Conservation (phyloP, 1,140 invertebrate species). For the Lepidotrigona ventralis region DNA sequence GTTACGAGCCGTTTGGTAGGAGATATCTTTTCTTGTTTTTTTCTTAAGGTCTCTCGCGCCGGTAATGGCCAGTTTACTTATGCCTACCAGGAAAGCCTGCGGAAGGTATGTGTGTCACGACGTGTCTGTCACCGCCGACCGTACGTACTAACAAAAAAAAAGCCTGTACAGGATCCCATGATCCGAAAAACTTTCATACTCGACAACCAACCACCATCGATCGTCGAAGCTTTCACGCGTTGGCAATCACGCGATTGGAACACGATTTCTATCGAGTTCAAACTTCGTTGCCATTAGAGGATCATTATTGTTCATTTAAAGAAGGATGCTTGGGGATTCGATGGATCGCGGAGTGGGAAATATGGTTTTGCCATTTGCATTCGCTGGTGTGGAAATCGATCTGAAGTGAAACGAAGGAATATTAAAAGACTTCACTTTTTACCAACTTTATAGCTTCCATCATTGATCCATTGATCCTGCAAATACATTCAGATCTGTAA, state of each 20-base stretch:
- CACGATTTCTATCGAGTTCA: background rate
- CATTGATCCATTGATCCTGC: no score
- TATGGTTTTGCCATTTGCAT: background rate
- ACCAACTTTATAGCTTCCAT: no score
- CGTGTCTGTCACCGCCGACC: conserved; percentile 64
- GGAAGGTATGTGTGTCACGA: conserved; percentile 78
- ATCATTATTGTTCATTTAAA: background rate
- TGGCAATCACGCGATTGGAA: no score
- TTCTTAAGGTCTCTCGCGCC: conserved; percentile 78
- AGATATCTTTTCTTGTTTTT: conserved; percentile 77
- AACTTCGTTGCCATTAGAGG: background rate
- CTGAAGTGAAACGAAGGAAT: background rate
- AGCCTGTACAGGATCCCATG: conserved; percentile 49
- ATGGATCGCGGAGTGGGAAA: background rate
- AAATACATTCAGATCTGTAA: no score
- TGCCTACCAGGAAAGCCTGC: conserved; percentile 80
- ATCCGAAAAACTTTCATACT: conserved; percentile 34
- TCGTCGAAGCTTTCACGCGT: conserved; percentile 5
- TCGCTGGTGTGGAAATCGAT: background rate
- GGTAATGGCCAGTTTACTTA: conserved; percentile 80
- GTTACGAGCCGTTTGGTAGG: conserved; percentile 71
- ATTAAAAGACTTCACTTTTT: background rate
- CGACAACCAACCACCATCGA: conserved; percentile 9
- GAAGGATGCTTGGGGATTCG: conserved; percentile 8
- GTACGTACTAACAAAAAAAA: conserved; percentile 73